Base-by-base conservation (phyloP, 2,797 vertebrate genomes). In the Peromyscus aztecus region DNA sequence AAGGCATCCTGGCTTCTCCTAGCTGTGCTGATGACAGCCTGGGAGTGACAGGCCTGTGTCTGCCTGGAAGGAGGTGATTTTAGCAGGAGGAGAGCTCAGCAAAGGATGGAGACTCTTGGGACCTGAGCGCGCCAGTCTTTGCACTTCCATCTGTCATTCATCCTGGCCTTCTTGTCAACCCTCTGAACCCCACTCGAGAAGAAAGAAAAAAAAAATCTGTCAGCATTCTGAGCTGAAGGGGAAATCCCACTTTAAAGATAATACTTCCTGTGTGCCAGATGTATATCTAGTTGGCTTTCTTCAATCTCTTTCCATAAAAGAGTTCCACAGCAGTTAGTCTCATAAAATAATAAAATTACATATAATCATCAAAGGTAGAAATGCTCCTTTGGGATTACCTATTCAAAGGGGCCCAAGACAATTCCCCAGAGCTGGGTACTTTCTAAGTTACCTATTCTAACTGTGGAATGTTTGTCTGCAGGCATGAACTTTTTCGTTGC, bases 311-410 rank as follows among this genome's bases (percentile, higher is more conserved):
- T 94, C 71, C 65, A 92, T 63, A 86, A 82, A 75, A 93, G 69
- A 94, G 75, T 87, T 17, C 2, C 85, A 71, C 69, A 94, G 49
- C 82, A 92, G 49, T 34, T 52, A 87, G 75, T 93, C 94, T 95
- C 43, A 81, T 90, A 95, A 97, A 97, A 94, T 75, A 95, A 95
- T 67, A 96, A 96, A 97, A 90, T 93, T 40, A 90, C 13, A 61
- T 6, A 61, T 29, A 65, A 84, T 81, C 65, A 61, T 29, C 59
- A 92, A 94, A 90, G 83, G 67, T 78, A 76, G 65, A 91, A 67
- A 78, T 61, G 90, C 23, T 40, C 10, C 67, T 97, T 85, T 81
- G 76, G 92, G 83, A 80, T 59, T 69, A 77, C 80, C 73, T 91
- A 37, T n/a, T 92, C 63, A 95, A 65, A 91, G 63, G 43, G 40